Evolutionary conservation across 2,888 invertebrate genomes (phyloP).

Genomic region (Polydrusus tereticollis): DNA sequence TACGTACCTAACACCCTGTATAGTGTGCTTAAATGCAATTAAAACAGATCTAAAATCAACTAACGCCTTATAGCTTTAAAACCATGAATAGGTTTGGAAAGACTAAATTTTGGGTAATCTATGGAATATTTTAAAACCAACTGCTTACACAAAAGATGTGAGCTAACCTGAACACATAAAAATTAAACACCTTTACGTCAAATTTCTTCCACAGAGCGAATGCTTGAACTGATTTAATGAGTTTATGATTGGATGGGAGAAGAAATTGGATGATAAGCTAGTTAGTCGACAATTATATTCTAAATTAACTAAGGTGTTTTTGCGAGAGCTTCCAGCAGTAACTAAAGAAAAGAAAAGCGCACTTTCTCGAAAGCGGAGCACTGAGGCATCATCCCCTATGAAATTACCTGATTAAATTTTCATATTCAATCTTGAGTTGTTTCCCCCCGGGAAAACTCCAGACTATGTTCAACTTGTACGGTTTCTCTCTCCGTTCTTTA

Average conservation of each 20-base stretch:
- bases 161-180: too few species aligned
- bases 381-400: conserved; percentile 71
- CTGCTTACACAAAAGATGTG: too few species aligned
- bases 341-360: conserved; percentile 48
- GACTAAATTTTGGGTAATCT: not conserved
- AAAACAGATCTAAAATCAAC: too few species aligned
- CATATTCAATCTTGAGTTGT: conserved; percentile 84
- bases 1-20: too few species aligned
- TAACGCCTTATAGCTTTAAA: too few species aligned
- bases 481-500: conserved; percentile 52
- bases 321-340: conserved; percentile 53
- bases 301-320: conserved; percentile 54
- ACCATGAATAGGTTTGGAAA: too few species aligned
- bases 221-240: conserved; percentile 29
- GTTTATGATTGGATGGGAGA: conserved; percentile 32
- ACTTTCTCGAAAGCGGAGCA: conserved; percentile 61
- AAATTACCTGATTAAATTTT: conserved; percentile 83
- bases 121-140: too few species aligned
- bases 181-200: not conserved
- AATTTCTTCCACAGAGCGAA: not conserved
- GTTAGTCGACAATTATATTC: conserved; percentile 58
- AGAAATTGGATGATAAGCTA: conserved; percentile 58
- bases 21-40: too few species aligned
- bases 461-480: conserved; percentile 57
- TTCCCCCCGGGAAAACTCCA: conserved; percentile 71